Evolutionary conservation across 2,113 vertebrate genomes (phyloP), one percentile per base, ranked within the genome.

Genomic region (Hippocampus comes): DNA sequence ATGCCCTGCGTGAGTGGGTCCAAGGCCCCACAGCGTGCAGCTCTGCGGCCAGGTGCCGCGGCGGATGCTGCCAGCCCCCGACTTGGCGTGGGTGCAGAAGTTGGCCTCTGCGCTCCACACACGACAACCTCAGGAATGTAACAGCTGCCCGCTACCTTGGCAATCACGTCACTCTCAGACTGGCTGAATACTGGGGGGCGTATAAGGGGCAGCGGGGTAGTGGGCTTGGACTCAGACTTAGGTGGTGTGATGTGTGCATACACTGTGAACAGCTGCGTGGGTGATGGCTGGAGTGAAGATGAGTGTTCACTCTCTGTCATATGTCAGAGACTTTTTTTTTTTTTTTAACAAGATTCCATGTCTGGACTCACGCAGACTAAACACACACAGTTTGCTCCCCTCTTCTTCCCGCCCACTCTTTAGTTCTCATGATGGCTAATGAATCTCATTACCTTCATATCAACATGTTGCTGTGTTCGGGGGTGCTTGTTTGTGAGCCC

Each of bases 111-210:
- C 80, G 65, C 86, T 38, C 74, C 73, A 63, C 85, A 80, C 84
- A 78, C 88, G 89, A 79, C 84, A 87, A 81, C 82, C 80, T 83
- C 76, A 88, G 90, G 91, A 92, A 93, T 93, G 83, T 91, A 82
- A 71, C 91, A 91, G 81, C 77, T 78, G 71, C 70, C 81, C 78
- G 87, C 80, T 88, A 93, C 87, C 86, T 91, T 89, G 81, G 87
- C 86, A 84, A 83, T 88, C 86, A 86, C 87, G 87, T 90, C 90
- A 86, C 80, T 88, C 80, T 85, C 86, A 87, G 85, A 77, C 78
- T 67, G 79, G 80, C 68, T 76, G 71, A 85, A 82, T 79, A 74
- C 82, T 75, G 17, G 67, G 80, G 68, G 77, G 49, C 8, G 38
- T 2, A 75, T 41, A 25, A 42, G 1, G 51, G 42, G 34, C 63